Conservation (phyloP, 2,888 invertebrate genomes). For the Antheraea yamamai region DNA sequence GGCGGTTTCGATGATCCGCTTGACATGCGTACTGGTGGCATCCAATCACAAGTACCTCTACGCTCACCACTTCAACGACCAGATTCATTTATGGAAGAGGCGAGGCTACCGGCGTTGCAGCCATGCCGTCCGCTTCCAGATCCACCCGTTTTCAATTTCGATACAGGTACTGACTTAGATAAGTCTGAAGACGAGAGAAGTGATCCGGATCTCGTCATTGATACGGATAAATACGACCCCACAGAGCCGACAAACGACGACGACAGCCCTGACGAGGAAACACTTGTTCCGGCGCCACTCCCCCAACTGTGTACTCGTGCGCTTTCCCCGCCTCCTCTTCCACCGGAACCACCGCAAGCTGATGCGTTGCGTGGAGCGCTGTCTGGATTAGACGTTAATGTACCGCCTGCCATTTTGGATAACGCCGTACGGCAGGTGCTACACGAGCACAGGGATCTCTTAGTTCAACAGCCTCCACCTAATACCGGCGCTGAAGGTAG, state of each 20-base stretch:
- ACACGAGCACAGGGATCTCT: conserved; percentile 59
- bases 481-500: conserved; percentile 52
- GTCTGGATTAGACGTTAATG: conserved; percentile 49
- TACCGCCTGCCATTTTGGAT: conserved; percentile 56
- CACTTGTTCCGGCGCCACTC: conserved; percentile 19
- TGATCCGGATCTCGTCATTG: conserved; percentile 83
- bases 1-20: conserved; percentile 64
- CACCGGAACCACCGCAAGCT: conserved; percentile 24
- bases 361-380: conserved; percentile 43
- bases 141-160: conserved; percentile 63
- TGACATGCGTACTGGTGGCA: conserved; percentile 60
- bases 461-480: conserved; percentile 37
- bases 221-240: conserved; percentile 82
- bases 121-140: conserved; percentile 54
- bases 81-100: conserved; percentile 17
- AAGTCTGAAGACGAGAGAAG: conserved; percentile 79
- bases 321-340: conserved; percentile 23
- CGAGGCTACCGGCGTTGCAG: conserved; percentile 30
- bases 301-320: conserved; percentile 14
- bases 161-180: conserved; percentile 58
- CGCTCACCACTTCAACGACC: background rate
- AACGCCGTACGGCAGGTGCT: conserved; percentile 66
- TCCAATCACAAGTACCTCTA: conserved; percentile 33
- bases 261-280: conserved; percentile 56
- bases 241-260: conserved; percentile 78